Base-by-base conservation (phyloP, 1,140 invertebrate species). In the Eriosoma lanigerum region DNA sequence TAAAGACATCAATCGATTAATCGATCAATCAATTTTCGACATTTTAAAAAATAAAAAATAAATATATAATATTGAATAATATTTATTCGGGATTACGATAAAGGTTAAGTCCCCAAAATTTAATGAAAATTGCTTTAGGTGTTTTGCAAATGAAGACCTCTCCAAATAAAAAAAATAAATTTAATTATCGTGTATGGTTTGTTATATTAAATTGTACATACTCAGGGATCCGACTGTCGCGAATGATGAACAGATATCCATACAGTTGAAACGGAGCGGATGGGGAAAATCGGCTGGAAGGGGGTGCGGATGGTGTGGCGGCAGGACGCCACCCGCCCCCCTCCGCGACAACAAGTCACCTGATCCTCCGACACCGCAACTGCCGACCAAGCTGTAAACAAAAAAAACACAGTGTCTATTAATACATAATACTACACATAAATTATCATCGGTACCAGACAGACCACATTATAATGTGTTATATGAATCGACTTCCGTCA, bases 221-320 rank as follows among this genome's bases (percentile, higher is more conserved):
- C 75, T 78, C 54, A 78, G 56, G 9, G 75, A 78, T 26, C 75
- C 75, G 38, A 78, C 75, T 62, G 75, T 78, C 10, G 75, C 56
- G 38, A 78, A 78, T 15, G 75, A 78, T 32, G 75, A 78, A 48
- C 75, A 78, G 56, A 78, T 78, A 78, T 78, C 75, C 75, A 78
- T 78, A n/a, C 75, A 78, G 56, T 78, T 78, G 54, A 78, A 78
- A 38, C 75, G 75, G 12, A 78, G 75, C 17, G 75, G 75, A 62
- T 78, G 75, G 17, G 75, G 56, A 19, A 78, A 78, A 60, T 78
- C 75, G 21, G 75, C 75, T 3, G 75, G 75, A 44, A 62, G 75
- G 75, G 75, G 75, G 75, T 78, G 75, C 75, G 75, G 75, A 60
- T 78, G 75, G 56, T 78, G 75, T 29, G 75, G 75, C 75, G 75